phyloP scores from a whole-genome alignment of 2,888 invertebrate genomes.

The Lycocerus yunnanus region DNA sequence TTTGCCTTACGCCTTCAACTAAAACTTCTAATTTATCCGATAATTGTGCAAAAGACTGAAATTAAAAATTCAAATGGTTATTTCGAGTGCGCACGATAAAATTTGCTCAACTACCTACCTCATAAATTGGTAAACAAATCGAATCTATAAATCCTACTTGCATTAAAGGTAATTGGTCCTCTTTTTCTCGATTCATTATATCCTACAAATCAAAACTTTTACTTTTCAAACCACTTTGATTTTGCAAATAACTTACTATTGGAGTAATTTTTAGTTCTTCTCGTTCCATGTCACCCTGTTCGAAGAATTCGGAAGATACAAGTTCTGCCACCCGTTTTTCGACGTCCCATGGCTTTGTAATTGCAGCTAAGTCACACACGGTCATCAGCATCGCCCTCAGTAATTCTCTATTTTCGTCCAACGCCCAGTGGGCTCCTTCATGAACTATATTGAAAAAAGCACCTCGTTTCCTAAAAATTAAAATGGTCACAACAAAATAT shows the following conservation, averaged over 20 bases:
- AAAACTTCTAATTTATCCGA: conserved; percentile 80
- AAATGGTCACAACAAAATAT: too few species aligned
- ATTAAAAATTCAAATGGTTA: conserved; percentile 7
- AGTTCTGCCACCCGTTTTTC: conserved; percentile 91
- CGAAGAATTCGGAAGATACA: conserved; percentile 91
- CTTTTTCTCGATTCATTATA: conserved; percentile 94
- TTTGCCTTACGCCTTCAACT: conserved; percentile 80
- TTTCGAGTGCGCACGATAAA: not conserved
- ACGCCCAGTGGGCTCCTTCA: conserved; percentile 67
- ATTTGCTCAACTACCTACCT: conserved; percentile 71
- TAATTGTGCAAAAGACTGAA: conserved; percentile 81
- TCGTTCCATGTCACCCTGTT: conserved; percentile 90
- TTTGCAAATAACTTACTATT: conserved; percentile 67
- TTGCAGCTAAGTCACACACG: conserved; percentile 91
- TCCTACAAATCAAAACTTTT: conserved; percentile 63
- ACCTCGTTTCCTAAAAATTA: conserved; percentile 75
- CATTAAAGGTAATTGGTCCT: conserved; percentile 92
- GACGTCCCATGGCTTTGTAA: conserved; percentile 93
- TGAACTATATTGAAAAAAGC: conserved; percentile 78
- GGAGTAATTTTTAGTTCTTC: conserved; percentile 89
- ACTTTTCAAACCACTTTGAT: not conserved
- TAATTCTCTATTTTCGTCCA: conserved; percentile 78
- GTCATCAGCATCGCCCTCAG: conserved; percentile 94
- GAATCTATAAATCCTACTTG: conserved; percentile 96
- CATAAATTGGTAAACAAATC: conserved; percentile 92